These are phyloP conservation scores for Pseudanteris insignis DNA, from an alignment of 2,888 invertebrate genomes.

Conservation along the genomic window DNA sequence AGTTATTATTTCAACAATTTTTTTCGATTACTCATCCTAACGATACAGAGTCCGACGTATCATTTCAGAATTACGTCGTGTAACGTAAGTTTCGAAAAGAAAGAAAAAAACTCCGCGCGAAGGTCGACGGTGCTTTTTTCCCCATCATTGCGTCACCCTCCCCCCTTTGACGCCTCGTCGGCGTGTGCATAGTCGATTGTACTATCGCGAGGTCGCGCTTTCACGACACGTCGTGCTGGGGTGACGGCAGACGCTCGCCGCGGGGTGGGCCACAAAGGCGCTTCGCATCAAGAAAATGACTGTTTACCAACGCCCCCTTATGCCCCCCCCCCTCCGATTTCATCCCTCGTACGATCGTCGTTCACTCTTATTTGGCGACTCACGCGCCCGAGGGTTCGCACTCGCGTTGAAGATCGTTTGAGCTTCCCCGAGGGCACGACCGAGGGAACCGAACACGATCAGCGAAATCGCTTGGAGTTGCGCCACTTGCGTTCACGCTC, in stretches of 20 bases:
- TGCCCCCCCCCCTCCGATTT: slow-evolving; percentile 35
- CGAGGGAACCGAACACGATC: slow-evolving; percentile 28
- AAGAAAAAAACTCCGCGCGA: too few species aligned
- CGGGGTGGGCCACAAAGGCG: slow-evolving; percentile 32
- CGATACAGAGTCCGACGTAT: too few species aligned
- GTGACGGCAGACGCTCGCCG: slow-evolving; percentile 13
- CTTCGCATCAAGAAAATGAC: slow-evolving; percentile 47
- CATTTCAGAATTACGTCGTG: too few species aligned
- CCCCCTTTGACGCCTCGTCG: too few species aligned
- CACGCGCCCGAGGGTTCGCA: slow-evolving; percentile 33
- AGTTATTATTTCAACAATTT: too few species aligned
- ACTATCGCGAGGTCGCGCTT: too few species aligned
- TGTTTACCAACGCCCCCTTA: slow-evolving; percentile 45
- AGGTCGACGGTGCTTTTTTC: too few species aligned
- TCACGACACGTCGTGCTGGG: too few species aligned
- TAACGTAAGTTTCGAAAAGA: too few species aligned
- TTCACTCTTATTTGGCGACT: slow-evolving; percentile 33
- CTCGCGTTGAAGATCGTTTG: slow-evolving; percentile 15
- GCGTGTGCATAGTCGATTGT: too few species aligned
- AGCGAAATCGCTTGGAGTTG: slow-evolving; percentile 33
- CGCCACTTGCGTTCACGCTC: slow-evolving; percentile 30
- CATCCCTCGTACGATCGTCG: slow-evolving; percentile 35
- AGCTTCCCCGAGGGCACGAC: slow-evolving; percentile 36
- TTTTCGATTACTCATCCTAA: too few species aligned
- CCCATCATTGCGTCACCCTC: too few species aligned